Evolutionary conservation across 92 coral and sea anemone genomes (phyloP), one percentile per base, ranked within the genome.

Genomic region (Epizoanthus fatuus): DNA sequence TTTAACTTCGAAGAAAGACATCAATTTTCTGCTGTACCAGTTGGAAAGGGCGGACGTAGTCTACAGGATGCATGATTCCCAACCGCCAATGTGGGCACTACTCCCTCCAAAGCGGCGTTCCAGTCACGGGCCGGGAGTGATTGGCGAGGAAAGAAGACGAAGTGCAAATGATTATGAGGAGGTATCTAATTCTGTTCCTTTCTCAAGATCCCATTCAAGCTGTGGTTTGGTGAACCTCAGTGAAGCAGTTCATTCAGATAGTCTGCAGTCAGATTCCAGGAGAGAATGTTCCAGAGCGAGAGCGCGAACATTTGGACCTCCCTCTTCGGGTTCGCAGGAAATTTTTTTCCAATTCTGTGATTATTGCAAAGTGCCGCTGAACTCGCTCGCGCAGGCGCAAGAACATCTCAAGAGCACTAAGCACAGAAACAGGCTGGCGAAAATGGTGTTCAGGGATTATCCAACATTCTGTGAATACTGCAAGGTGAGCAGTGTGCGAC

Each of bases 341-440:
- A 86, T 37, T 12, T 88, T 75, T 47, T 52, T 35, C 47, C 75
- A 85, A 38, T 95, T 81, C 63, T 97, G 99, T 68, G 92, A 84
- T 53, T 78, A 93, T 55, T 97, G 99, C 78, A 89, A 93, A 83
- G 90, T 95, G 13, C 88, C 93, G 3, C 81, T 97, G 15, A 71
- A 79, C 45, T 85, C 98, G 11, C 85, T 86, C 59, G 90, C 90
- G 38, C 98, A 91, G 75, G 88, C 89, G 6, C 96, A 95, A 19
- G 99, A 95, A 29, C 99, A 97, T 63, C 89, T 97, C 32, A 86
- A 85, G 12, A 96, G 95, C 91, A 97, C 96, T 0, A 95, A 95
- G 64, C 99, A 97, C 86, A 91, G 71, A 62, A 97, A 97, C 84
- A 95, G 88, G 57, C 71, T 92, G 29, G 95, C 98, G 14, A 95